phyloP scores from a whole-genome alignment of 2,888 invertebrate species.

The Anthoptus insignis region DNA sequence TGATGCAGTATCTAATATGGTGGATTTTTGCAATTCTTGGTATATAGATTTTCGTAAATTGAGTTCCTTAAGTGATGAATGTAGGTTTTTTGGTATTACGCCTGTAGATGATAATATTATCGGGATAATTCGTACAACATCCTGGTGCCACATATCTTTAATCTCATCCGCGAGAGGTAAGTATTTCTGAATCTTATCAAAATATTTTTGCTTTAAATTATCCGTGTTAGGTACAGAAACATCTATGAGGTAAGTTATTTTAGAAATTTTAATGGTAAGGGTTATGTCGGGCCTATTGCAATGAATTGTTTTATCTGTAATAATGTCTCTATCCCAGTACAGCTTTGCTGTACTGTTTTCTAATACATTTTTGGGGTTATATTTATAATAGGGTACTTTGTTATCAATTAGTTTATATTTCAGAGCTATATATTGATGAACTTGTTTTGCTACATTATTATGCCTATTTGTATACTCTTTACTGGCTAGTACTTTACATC shows the following conservation, averaged over 20 bases:
- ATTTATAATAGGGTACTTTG: conserved; percentile 9
- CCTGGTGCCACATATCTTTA: conserved; percentile 11
- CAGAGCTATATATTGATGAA: conserved; percentile 48
- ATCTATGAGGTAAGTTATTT: conserved; percentile 17
- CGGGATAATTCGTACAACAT: conserved; percentile 3
- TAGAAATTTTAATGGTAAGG: conserved; percentile 4
- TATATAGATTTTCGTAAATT: too few relatives aligned
- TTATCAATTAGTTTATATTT: conserved; percentile 56
- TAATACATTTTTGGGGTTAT: conserved; percentile 17
- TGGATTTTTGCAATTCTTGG: too few relatives aligned
- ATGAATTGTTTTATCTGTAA: conserved; percentile 11
- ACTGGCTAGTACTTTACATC: conserved; percentile 23
- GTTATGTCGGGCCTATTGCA: conserved; percentile 26
- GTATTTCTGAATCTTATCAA: conserved; percentile 21
- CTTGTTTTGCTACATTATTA: conserved; percentile 27
- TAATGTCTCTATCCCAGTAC: conserved; percentile 18
- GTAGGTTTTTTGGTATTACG: not conserved
- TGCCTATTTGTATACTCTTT: conserved; percentile 43
- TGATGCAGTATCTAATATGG: too few relatives aligned
- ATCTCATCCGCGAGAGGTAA: conserved; percentile 16
- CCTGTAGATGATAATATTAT: conserved; percentile 6
- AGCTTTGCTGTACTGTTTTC: conserved; percentile 11
- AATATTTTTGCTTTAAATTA: conserved; percentile 9
- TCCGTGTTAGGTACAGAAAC: conserved; percentile 18
- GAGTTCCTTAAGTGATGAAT: not conserved